Base-by-base conservation (phyloP, 1,140 invertebrate species). In the Drosophila sp. region DNA sequence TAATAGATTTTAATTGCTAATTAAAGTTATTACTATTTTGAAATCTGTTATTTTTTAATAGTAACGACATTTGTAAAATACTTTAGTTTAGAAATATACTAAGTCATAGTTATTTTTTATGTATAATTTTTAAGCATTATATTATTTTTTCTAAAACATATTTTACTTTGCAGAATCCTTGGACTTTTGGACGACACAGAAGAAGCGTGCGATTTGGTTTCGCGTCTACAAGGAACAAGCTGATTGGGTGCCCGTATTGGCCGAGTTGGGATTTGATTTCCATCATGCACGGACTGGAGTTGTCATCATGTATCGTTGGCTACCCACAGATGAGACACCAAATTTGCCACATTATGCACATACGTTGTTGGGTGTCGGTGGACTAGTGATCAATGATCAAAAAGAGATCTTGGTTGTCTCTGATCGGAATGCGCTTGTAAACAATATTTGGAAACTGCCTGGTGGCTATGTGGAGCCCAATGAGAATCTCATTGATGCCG, bases 391-490 rank as follows among this genome's bases (percentile, higher is more conserved):
- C 81, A 97, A 98, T 86, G 93, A 95, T 1, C 92, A 94, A 5
- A 92, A 95, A 36, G 94, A 98, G 92, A 90, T 98, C 21, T 92
- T 98, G 32, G 96, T 97, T 0, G 94, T 98, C 11, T 94, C 94
- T 69, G 97, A 98, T 89, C 95, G 94, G 89, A 95, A 94, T 91
- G 94, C 94, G 74, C 91, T 94, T 48, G 93, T 93, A 45, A 92
- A 93, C 13, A 76, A 90, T 25, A 93, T 94, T 78, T 98, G 97
- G 97, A 99, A 99, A 92, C 93, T 98, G 13, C 97, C 97, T 21
- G 97, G 97, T 64, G 97, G 97, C 58, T 97, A 97, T 93, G 96
- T 97, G 25, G 96, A 98, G 91, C 95, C 94, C 92, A 95, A 95
- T 70, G 97, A 98, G 94, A 94, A 97, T 89, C 93, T 98, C 38